Conservation (phyloP, 2,113 vertebrate genomes). For the Calidris pygmaea region DNA sequence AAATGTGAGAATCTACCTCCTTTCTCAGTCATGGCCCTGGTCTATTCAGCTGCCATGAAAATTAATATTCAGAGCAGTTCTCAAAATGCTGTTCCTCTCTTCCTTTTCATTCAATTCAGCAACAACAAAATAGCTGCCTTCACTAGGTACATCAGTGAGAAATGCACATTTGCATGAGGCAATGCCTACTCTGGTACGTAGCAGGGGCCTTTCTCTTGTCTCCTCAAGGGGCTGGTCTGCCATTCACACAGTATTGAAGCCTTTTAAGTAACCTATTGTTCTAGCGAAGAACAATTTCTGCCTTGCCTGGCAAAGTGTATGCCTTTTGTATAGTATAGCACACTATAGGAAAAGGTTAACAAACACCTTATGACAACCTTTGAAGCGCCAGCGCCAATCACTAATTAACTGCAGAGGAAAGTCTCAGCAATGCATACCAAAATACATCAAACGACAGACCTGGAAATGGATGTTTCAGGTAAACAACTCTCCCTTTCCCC, state of each 20-base stretch:
- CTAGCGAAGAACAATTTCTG: background rate
- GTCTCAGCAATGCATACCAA: background rate
- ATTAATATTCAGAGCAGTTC: background rate
- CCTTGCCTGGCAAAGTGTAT: background rate
- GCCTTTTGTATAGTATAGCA: background rate
- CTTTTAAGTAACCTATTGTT: background rate
- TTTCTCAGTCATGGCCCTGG: background rate
- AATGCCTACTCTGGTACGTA: background rate
- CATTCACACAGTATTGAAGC: background rate
- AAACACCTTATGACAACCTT: background rate
- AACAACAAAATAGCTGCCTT: background rate
- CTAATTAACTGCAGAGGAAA: background rate
- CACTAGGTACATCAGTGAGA: background rate
- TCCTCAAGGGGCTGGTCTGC: background rate
- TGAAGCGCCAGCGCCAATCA: rapidly evolving
- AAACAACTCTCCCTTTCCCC: background rate
- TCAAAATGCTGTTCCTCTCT: background rate
- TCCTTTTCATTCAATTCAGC: background rate
- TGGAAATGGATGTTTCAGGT: background rate
- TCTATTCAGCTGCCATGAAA: background rate
- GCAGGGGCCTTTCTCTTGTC: background rate
- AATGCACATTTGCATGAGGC: background rate
- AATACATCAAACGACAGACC: background rate
- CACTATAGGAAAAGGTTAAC: background rate
- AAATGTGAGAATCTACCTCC: background rate